Conservation (phyloP, 2,888 invertebrate genomes). For the Eurytoma adleriae region DNA sequence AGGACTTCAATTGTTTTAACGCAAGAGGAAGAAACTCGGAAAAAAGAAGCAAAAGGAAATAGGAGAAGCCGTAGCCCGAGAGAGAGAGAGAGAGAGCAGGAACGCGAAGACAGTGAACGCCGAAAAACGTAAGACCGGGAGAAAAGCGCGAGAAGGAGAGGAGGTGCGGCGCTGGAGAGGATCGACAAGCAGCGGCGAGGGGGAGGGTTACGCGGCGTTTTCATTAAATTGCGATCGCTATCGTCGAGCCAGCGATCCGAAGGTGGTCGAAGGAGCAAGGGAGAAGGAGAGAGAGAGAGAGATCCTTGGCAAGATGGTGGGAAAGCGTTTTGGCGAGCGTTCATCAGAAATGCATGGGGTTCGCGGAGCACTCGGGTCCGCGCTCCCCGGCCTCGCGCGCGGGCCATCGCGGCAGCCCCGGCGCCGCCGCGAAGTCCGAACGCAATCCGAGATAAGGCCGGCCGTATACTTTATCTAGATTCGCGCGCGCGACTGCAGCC, state of each 20-base stretch:
- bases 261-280: conserved; percentile 29
- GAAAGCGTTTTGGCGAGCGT: conserved; percentile 61
- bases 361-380: conserved; percentile 48
- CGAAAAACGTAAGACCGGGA: conserved; percentile 10
- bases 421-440: conserved; percentile 45
- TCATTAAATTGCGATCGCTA: conserved; percentile 72
- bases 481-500: conserved; percentile 46
- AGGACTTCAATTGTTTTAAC: conserved; percentile 46
- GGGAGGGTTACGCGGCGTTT: conserved; percentile 66
- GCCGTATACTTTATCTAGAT: conserved; percentile 68
- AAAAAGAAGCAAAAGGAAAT: neutral
- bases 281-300: conserved; percentile 42
- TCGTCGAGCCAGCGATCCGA: conserved; percentile 59
- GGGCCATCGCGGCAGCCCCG: conserved; percentile 33
- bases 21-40: conserved; percentile 20
- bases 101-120: conserved; percentile 28
- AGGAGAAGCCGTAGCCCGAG: neutral
- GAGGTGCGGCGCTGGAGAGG: neutral
- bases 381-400: conserved; percentile 2
- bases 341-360: conserved; percentile 74
- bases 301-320: conserved; percentile 50
- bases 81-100: conserved; percentile 15
- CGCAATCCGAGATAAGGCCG: conserved; percentile 66
- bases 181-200: conserved; percentile 51
- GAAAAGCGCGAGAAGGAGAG: conserved; percentile 19